Evolutionary conservation across 2,888 invertebrate species (phyloP).

Genomic region (Perdita meconis): DNA sequence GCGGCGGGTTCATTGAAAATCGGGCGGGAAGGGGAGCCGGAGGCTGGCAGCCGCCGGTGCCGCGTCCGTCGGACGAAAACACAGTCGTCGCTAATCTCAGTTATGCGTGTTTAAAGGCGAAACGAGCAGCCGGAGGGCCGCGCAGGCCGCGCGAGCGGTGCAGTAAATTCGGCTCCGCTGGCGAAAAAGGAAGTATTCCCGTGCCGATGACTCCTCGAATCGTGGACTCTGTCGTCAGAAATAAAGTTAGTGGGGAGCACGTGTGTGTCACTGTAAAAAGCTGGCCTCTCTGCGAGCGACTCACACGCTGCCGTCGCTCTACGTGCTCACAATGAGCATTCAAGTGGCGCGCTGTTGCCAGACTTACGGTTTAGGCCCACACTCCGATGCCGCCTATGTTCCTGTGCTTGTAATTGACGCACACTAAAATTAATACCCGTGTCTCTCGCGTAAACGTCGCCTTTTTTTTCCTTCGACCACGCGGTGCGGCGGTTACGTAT

Average conservation of each 20-base stretch:
- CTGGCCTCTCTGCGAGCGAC: slow-evolving; percentile 48
- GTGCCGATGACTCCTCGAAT: slow-evolving; percentile 70
- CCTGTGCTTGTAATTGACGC: slow-evolving; percentile 52
- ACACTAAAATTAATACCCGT: slow-evolving; percentile 34
- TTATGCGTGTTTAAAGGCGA: slow-evolving; percentile 54
- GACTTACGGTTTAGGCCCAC: slow-evolving; percentile 52
- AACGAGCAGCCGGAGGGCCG: slow-evolving; percentile 35
- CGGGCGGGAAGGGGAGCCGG: not conserved
- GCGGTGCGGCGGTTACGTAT: too few relatives aligned
- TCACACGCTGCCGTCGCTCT: slow-evolving; percentile 38
- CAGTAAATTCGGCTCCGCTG: slow-evolving; percentile 65
- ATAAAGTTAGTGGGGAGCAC: slow-evolving; percentile 66
- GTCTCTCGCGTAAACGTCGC: not conserved
- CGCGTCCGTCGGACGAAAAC: not conserved
- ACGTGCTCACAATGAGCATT: slow-evolving; percentile 60
- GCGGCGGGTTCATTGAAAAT: slow-evolving; percentile 22
- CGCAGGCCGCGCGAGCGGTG: slow-evolving; percentile 32
- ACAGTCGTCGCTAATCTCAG: slow-evolving; percentile 42
- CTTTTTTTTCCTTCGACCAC: not conserved
- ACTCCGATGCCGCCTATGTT: slow-evolving; percentile 19
- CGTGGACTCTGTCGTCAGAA: slow-evolving; percentile 66
- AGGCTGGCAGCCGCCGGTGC: not conserved
- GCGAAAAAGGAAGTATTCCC: slow-evolving; percentile 68
- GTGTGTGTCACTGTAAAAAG: slow-evolving; percentile 65
- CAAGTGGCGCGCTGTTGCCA: slow-evolving; percentile 65